Conservation (phyloP, 2,888 invertebrate genomes). For the Drosophila paranaensis region DNA sequence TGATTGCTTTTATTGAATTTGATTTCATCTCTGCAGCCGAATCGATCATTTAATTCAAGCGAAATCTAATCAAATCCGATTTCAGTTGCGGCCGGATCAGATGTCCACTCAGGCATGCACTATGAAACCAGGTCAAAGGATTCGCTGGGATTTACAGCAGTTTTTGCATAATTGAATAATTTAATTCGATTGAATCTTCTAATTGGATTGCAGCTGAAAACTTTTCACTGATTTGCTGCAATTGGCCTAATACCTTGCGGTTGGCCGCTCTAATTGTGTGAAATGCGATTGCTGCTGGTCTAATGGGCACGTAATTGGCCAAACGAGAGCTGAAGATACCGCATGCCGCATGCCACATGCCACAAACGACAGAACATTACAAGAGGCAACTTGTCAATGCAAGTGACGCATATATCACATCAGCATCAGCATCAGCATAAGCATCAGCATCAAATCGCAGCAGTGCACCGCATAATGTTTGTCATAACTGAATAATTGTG, state of each 20-base stretch:
- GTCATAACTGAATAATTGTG: constrained; percentile 75
- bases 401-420: constrained; percentile 60
- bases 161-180: constrained; percentile 43
- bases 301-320: constrained; percentile 43
- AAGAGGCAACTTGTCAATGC: constrained; percentile 48
- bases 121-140: constrained; percentile 14
- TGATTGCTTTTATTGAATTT: not conserved
- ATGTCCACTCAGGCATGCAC: constrained; percentile 17
- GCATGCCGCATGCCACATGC: constrained; percentile 32
- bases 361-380: constrained; percentile 28
- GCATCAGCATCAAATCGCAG: constrained; percentile 19
- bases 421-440: constrained; percentile 29
- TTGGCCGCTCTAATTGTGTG: constrained; percentile 24
- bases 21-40: not conserved
- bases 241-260: constrained; percentile 44
- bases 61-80: constrained; percentile 9
- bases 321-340: constrained; percentile 20
- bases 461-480: constrained; percentile 58
- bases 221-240: constrained; percentile 25
- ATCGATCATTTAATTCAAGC: constrained; percentile 11
- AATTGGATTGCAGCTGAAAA: constrained; percentile 32
- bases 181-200: constrained; percentile 21
- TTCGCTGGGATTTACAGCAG: constrained; percentile 16
- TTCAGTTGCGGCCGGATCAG: constrained; percentile 10
- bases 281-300: constrained; percentile 27